Conservation (phyloP, 1,140 invertebrate genomes). For the Aphaenogaster floridana region DNA sequence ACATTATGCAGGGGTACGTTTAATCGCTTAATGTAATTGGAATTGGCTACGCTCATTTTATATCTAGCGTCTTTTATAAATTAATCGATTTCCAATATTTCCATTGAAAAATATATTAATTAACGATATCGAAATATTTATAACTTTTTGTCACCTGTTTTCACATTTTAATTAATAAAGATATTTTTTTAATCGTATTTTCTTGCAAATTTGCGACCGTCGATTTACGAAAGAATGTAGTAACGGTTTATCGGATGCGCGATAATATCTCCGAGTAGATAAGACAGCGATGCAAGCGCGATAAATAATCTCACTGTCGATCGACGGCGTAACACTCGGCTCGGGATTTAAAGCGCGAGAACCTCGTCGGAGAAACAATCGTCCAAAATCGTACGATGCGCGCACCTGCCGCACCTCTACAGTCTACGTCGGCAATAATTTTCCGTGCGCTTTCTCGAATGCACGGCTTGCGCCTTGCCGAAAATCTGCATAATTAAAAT, state of each 20-base stretch:
- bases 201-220: background rate
- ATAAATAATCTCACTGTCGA: constrained; percentile 50
- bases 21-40: background rate
- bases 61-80: background rate
- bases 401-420: constrained; percentile 26
- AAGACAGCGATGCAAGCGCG: constrained; percentile 31
- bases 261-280: background rate
- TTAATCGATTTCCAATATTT: background rate
- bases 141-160: background rate
- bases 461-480: background rate
- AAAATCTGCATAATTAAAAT: constrained; percentile 66
- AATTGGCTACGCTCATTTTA: background rate
- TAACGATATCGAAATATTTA: constrained; percentile 1
- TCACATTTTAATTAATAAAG: background rate
- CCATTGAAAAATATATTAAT: background rate
- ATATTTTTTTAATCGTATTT: background rate
- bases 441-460: constrained; percentile 30
- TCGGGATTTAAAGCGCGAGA: constrained; percentile 53
- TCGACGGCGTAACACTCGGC: constrained; percentile 9
- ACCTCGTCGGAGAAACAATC: constrained; percentile 31
- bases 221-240: background rate
- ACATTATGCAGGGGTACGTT: background rate
- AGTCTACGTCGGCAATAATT: constrained; percentile 40
- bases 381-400: constrained; percentile 9
- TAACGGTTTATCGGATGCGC: constrained; percentile 3